Evolutionary conservation across 2,888 invertebrate genomes (phyloP), one percentile per base, ranked within the genome.

Genomic region (Aleiodes testaceus): DNA sequence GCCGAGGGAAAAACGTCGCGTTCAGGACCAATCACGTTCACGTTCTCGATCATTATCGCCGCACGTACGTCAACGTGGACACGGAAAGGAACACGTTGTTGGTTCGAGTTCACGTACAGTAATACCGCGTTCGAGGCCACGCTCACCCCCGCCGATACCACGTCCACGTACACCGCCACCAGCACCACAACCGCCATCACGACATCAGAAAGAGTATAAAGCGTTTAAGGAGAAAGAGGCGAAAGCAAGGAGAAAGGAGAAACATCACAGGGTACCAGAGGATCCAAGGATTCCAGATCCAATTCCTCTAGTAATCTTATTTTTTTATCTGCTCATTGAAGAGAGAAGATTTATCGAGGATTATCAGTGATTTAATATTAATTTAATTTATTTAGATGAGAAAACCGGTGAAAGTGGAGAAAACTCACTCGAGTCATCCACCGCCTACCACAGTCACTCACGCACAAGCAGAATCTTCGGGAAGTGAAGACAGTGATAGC

Each of bases 401-500:
- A 55, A 86, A 85, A 74, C 83, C 84, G 20, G 85, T 87, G 18
- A 87, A 87, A 77, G 76, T 87, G 69, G 87, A 87, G 69, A 87
- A 87, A 72, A 84, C 82, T 73, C 86, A 86, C 72, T 70, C 84
- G 11, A 80, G 79, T 67, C 85, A 85, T 66, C 79, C 81, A 67
- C 80, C 80, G 44, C 75, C 79, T 14, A 72, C 83, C 71, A 68
- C 82, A 42, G 79, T 80, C 50, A 77, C 83, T 73, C 81, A 81
- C 55, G 84, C 85, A 76, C 88, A 89, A 6, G 87, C 87, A 1
- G 90, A 89, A 70, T 91, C 91, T 1, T 91, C 92, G 1, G 90
- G 90, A 9, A 91, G 92, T 42, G 92, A 92, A 77, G 90, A 90
- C 73, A 90, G 90, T 75, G 89, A 89, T 36, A 91, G 90, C 76